phyloP scores from a whole-genome alignment of 2,113 vertebrate genomes.

The Amblyopsis rosae region DNA sequence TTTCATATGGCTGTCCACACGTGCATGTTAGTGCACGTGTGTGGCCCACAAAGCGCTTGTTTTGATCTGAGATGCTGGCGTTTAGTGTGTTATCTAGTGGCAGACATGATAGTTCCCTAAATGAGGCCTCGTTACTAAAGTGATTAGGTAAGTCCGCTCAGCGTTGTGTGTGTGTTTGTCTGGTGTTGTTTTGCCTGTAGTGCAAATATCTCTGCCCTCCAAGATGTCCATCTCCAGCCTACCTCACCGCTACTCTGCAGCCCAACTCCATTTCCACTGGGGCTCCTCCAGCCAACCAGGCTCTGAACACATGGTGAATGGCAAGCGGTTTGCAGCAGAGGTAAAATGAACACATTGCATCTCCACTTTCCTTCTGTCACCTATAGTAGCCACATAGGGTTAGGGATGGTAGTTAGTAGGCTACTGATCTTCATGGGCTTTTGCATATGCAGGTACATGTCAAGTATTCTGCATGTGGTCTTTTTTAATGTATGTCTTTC shows the following conservation, averaged over 20 bases:
- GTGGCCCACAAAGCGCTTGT: no score
- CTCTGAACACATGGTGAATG: slow-evolving; percentile 87
- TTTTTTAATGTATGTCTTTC: no score
- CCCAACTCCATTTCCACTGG: slow-evolving; percentile 95
- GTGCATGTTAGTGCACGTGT: no score
- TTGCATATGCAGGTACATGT: no score
- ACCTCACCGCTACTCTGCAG: slow-evolving; percentile 82
- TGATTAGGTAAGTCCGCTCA: neutral
- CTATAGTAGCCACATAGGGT: no score
- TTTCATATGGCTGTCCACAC: no score
- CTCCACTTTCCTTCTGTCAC: neutral
- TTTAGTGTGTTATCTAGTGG: no score
- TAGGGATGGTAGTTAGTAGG: no score
- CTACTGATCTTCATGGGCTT: neutral
- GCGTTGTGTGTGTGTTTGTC: neutral
- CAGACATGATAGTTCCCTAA: no score
- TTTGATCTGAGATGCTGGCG: no score
- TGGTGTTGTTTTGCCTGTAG: slow-evolving; percentile 67
- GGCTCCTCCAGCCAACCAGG: slow-evolving; percentile 80
- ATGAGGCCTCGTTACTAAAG: neutral
- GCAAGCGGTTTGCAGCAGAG: slow-evolving; percentile 88
- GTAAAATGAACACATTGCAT: slow-evolving; percentile 67
- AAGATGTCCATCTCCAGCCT: slow-evolving; percentile 83
- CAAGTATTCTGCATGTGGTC: no score
- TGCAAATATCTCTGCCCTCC: slow-evolving; percentile 82